A percentile compares a stretch with the other conserved stretches of the same genome.
These are phyloP conservation scores for Microcaecilia unicolor DNA, from an alignment of 2,797 vertebrate genomes.

Conservation along the genomic window DNA sequence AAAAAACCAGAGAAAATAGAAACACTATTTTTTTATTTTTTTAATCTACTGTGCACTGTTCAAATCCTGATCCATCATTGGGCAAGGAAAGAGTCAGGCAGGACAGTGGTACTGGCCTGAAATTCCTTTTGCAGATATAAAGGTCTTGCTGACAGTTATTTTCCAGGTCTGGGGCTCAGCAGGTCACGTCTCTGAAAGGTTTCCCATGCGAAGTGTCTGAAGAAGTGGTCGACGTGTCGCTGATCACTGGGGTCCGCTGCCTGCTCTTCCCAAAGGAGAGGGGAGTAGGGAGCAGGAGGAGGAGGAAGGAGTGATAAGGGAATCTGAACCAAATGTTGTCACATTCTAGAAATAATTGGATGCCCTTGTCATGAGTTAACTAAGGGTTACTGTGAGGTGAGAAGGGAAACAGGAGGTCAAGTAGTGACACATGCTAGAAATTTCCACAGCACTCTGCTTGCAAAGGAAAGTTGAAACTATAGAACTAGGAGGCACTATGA, in stretches of 20 bases:
- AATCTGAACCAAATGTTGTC: slow-evolving; percentile 57
- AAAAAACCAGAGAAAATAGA: too few relatives aligned
- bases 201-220: slow-evolving; percentile 48
- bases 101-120: slow-evolving; percentile 29
- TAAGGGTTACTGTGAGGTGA: slow-evolving; percentile 9
- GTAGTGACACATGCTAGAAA: slow-evolving; percentile 26
- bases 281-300: slow-evolving; percentile 10
- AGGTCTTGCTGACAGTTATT: slow-evolving; percentile 62
- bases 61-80: too few relatives aligned
- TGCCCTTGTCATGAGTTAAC: slow-evolving; percentile 44
- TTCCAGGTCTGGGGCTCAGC: slow-evolving; percentile 54
- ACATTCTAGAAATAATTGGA: slow-evolving; percentile 51
- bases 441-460: slow-evolving; percentile 5
- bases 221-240: slow-evolving; percentile 46
- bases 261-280: slow-evolving; percentile 32
- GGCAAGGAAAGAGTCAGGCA: too few relatives aligned
- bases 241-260: slow-evolving; percentile 32
- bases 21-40: too few relatives aligned
- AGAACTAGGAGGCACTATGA: too few relatives aligned
- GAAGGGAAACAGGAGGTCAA: slow-evolving; percentile 42
- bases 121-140: slow-evolving; percentile 42
- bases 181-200: slow-evolving; percentile 31
- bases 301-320: slow-evolving; percentile 50
- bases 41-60: too few relatives aligned
- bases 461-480: slow-evolving; percentile 5